Conservation (phyloP, 2,797 vertebrate species). For the Rhinella marina region DNA sequence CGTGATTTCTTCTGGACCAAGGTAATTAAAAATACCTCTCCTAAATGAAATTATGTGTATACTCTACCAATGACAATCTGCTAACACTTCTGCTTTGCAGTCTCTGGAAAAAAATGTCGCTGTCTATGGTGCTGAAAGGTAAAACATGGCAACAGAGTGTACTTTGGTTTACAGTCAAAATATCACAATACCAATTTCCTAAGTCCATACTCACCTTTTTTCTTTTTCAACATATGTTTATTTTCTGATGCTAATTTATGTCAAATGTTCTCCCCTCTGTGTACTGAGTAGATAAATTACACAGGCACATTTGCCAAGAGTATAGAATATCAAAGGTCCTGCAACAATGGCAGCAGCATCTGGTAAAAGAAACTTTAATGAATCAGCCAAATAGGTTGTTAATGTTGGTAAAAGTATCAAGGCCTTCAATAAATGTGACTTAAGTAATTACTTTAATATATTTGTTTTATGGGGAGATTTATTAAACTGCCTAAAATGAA, state of each 20-base stretch:
- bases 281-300: background rate
- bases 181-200: background rate
- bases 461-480: too few species aligned
- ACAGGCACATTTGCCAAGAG: background rate
- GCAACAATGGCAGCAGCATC: background rate
- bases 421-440: too few species aligned
- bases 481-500: too few species aligned
- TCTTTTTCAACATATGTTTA: background rate
- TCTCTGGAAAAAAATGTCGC: background rate
- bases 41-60: conserved; percentile 37
- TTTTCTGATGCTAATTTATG: background rate
- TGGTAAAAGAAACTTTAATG: background rate
- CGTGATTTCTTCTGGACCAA: conserved; percentile 25
- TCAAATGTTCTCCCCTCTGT: background rate
- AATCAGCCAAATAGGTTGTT: background rate
- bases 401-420: too few species aligned
- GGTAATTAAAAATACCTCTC: conserved; percentile 50
- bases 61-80: background rate
- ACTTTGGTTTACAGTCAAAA: background rate
- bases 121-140: conserved; percentile 43
- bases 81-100: background rate
- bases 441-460: too few species aligned
- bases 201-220: background rate
- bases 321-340: background rate
- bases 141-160: background rate